Percentiles rank a stretch among this genome's conserved stretches.
Evolutionary conservation across 2,888 invertebrate species (phyloP).

Genomic region (Drosophila putrida): DNA sequence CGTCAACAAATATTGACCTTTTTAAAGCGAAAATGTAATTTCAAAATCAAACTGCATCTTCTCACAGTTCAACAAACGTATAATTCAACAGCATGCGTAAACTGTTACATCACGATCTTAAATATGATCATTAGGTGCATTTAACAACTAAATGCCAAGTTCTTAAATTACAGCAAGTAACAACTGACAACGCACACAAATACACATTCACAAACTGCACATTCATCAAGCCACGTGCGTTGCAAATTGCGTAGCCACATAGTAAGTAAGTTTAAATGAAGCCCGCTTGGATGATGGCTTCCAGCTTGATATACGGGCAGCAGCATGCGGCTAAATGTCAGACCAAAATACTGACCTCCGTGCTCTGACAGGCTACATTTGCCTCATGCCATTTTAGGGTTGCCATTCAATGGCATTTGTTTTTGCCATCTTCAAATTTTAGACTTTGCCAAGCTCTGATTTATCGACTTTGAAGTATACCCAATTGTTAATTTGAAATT

Average conservation of each 20-base stretch:
- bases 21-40: slow-evolving; percentile 12
- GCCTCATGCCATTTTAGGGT: slow-evolving; percentile 72
- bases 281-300: slow-evolving; percentile 27
- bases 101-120: slow-evolving; percentile 59
- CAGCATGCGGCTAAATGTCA: slow-evolving; percentile 63
- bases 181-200: slow-evolving; percentile 11
- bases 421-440: slow-evolving; percentile 27
- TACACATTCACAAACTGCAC: slow-evolving; percentile 27
- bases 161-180: slow-evolving; percentile 59
- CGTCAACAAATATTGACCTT: background rate
- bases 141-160: slow-evolving; percentile 69
- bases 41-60: slow-evolving; percentile 22
- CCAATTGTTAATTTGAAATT: slow-evolving; percentile 34
- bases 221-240: slow-evolving; percentile 75
- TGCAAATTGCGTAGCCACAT: slow-evolving; percentile 69
- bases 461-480: slow-evolving; percentile 22
- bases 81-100: slow-evolving; percentile 56
- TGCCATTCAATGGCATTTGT: slow-evolving; percentile 63
- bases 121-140: slow-evolving; percentile 67
- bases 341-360: slow-evolving; percentile 70
- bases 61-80: slow-evolving; percentile 9
- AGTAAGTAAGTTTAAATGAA: slow-evolving; percentile 14
- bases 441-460: slow-evolving; percentile 18
- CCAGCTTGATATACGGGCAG: slow-evolving; percentile 51
- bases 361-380: slow-evolving; percentile 63